These are phyloP conservation scores for Leguminivora glycinivorella DNA, from an alignment of 1,140 invertebrate species.

Conservation along the genomic window DNA sequence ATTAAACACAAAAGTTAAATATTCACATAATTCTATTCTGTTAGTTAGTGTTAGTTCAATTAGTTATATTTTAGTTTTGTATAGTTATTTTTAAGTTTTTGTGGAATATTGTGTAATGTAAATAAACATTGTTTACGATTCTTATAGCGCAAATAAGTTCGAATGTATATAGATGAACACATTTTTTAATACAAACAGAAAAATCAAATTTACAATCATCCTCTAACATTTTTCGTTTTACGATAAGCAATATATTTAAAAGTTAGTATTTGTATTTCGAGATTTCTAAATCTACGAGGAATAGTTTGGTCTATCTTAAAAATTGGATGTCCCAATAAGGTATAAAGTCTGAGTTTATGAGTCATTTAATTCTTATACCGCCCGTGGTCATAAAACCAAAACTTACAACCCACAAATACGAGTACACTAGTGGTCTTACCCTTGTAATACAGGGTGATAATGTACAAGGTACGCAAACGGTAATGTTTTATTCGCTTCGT, in stretches of 20 bases:
- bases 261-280: neutral
- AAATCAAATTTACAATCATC: neutral
- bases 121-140: too few species aligned
- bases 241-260: neutral
- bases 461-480: too few species aligned
- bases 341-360: neutral
- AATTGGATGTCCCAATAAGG: neutral
- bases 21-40: too few species aligned
- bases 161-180: too few species aligned
- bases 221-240: neutral
- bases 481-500: too few species aligned
- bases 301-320: constrained; percentile 5
- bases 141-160: too few species aligned
- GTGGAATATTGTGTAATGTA: too few species aligned
- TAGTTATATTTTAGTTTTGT: too few species aligned
- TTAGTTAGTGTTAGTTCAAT: too few species aligned
- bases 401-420: neutral
- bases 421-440: neutral
- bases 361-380: neutral
- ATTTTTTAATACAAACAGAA: neutral
- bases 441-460: neutral
- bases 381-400: constrained; percentile 1
- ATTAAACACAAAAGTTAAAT: too few species aligned
- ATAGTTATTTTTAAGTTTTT: too few species aligned
- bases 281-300: constrained; percentile 1